Percentiles rank a stretch among this genome's conserved stretches.
phyloP scores from a whole-genome alignment of 1,140 invertebrate species.

The Popillia japonica region DNA sequence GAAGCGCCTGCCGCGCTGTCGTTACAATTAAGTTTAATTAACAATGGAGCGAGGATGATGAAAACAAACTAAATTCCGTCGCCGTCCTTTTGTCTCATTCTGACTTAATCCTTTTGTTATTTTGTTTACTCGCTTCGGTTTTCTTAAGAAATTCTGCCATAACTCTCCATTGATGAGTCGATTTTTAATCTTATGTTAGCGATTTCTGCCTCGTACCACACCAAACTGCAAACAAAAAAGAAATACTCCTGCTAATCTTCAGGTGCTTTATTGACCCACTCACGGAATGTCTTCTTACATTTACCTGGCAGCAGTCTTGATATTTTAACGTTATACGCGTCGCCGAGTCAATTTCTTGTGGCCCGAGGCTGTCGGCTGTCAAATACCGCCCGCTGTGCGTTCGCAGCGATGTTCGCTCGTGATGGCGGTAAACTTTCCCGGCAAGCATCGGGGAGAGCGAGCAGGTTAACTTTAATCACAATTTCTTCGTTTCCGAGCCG shows the following conservation, averaged over 20 bases:
- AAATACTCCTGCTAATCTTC: background rate
- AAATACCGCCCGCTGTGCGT: constrained; percentile 42
- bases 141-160: background rate
- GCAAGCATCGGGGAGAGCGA: background rate
- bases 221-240: too few species aligned
- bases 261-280: constrained; percentile 13
- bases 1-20: constrained; percentile 41
- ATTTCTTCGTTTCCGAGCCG: constrained; percentile 43
- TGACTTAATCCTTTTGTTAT: background rate
- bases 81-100: background rate
- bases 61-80: constrained; percentile 43
- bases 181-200: too few species aligned
- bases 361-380: constrained; percentile 47
- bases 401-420: background rate
- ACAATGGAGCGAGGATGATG: constrained; percentile 42
- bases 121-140: background rate
- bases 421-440: background rate
- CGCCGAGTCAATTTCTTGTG: constrained; percentile 48
- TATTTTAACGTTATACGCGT: constrained; percentile 48
- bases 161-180: too few species aligned
- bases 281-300: background rate
- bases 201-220: too few species aligned
- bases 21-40: constrained; percentile 53
- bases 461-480: constrained; percentile 48
- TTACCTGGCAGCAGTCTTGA: constrained; percentile 31